phyloP scores from a whole-genome alignment of 2,888 invertebrate genomes.

The Ochropleura leucogaster region DNA sequence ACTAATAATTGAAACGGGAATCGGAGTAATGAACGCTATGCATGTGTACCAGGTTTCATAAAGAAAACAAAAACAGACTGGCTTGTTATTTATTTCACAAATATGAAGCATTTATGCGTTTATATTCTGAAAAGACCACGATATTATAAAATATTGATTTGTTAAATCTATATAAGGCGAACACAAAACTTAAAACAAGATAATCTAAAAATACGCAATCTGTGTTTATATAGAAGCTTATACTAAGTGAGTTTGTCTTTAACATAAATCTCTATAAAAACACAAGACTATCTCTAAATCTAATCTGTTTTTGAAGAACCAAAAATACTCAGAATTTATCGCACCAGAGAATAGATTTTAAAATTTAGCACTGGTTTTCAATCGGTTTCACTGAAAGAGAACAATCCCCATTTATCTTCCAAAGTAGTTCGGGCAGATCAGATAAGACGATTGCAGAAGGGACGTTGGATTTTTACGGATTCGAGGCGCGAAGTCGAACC shows the following conservation, averaged over 20 bases:
- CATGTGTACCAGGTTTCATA: conserved; percentile 56
- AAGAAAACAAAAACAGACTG: conserved; percentile 41
- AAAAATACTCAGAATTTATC: conserved; percentile 41
- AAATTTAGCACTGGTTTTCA: conserved; percentile 74
- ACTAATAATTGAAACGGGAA: conserved; percentile 76
- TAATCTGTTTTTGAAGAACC: conserved; percentile 21
- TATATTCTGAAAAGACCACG: conserved; percentile 8
- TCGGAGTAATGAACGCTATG: conserved; percentile 71
- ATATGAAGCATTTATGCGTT: conserved; percentile 21
- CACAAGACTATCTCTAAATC: conserved; percentile 15
- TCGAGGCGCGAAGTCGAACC: conserved; percentile 71
- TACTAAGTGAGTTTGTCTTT: background rate
- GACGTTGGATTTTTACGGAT: conserved; percentile 79
- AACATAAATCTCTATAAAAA: conserved; percentile 27
- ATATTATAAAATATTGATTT: conserved; percentile 4
- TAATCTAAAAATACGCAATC: background rate
- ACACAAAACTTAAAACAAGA: background rate
- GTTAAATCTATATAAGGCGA: background rate
- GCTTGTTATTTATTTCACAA: conserved; percentile 37
- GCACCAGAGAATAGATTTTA: conserved; percentile 64
- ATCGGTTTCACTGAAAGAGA: conserved; percentile 77
- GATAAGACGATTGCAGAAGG: conserved; percentile 79
- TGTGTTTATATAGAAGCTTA: conserved; percentile 15
- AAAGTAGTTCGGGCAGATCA: conserved; percentile 79
- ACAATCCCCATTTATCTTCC: conserved; percentile 84